Base-by-base conservation (phyloP, 2,113 vertebrate genomes). In the Microcebus tavaratra region DNA sequence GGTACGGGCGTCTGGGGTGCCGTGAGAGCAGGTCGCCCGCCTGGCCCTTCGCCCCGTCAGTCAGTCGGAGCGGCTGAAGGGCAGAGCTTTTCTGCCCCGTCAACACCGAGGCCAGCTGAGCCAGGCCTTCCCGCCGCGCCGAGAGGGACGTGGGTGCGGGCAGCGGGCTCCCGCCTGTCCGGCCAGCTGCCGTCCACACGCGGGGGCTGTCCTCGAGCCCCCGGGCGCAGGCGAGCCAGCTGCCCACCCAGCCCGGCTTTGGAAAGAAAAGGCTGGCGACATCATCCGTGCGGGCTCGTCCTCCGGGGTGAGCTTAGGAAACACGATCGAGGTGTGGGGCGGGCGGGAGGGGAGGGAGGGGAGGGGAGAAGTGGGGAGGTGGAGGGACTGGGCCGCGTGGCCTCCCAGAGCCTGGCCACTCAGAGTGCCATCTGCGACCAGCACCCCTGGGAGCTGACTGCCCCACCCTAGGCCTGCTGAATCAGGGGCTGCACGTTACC, bases 11-110 rank as follows among this genome's bases (percentile, higher is more conserved):
- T 91, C 75, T 42, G 63, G 79, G 27, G 39, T 13, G 3, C 29
- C 50, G 13, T 21, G 6, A 84, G 80, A 61, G 67, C 53, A 12
- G 21, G 3, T 39, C 17, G 0, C 45, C n/a, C 5, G 0, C 17
- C 85, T 89, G 27, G 90, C 84, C 61, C 57, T 75, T 72, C 84
- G 31, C 25, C 45, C 53, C n/a, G 45, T 45, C 45, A 0, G n/a
- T 14, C 59, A 31, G 82, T 57, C 80, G 2, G 85, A 42, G 84
- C 10, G 10, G 75, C 95, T 88, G 95, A 97, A 97, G 97, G 96
- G 80, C 96, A 97, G 45, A 67, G 80, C 21, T 57, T 50, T 97
- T 95, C 70, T 95, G 96, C 90, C 82, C 42, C 3, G 94, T 94
- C 97, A 97, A 84, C 87, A 11, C 13, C 0, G 5, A 29, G 2